These are phyloP conservation scores for Volucella bombylans DNA, from an alignment of 2,888 invertebrate species.

Conservation along the genomic window DNA sequence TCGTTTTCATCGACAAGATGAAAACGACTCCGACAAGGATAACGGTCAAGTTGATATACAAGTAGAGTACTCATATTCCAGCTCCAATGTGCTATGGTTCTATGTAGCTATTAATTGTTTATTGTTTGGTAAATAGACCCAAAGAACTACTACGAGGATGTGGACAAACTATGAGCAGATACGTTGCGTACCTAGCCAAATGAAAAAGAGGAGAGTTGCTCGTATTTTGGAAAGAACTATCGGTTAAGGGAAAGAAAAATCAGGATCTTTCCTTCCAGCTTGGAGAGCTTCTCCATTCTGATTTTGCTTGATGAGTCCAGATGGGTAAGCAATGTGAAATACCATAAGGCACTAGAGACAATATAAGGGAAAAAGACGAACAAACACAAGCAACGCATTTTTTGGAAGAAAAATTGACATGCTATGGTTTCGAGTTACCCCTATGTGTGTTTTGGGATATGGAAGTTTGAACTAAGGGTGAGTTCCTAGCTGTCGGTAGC, in stretches of 20 bases:
- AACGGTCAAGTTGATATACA: constrained; percentile 23
- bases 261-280: constrained; percentile 31
- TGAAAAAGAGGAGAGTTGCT: constrained; percentile 17
- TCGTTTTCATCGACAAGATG: constrained; percentile 52
- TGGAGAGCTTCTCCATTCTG: constrained; percentile 36
- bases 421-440: constrained; percentile 67
- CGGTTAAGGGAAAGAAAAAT: constrained; percentile 48
- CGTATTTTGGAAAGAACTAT: constrained; percentile 54
- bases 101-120: constrained; percentile 56
- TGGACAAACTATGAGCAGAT: constrained; percentile 58
- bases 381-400: constrained; percentile 56
- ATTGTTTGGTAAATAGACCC: constrained; percentile 68
- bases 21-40: constrained; percentile 23
- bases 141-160: constrained; percentile 42
- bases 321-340: constrained; percentile 67
- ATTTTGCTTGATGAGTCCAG: constrained; percentile 67
- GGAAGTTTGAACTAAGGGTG: constrained; percentile 6
- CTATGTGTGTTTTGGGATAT: constrained; percentile 28
- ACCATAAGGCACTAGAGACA: constrained; percentile 71
- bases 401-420: constrained; percentile 67
- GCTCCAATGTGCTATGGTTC: too few species aligned
- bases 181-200: constrained; percentile 5
- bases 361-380: constrained; percentile 41
- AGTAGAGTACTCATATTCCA: background rate
- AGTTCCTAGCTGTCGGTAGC: constrained; percentile 35